A percentile compares a stretch with the other conserved stretches of the same genome.
These are phyloP conservation scores for Lochmaea capreae DNA, from an alignment of 2,888 invertebrate species.

Conservation along the genomic window DNA sequence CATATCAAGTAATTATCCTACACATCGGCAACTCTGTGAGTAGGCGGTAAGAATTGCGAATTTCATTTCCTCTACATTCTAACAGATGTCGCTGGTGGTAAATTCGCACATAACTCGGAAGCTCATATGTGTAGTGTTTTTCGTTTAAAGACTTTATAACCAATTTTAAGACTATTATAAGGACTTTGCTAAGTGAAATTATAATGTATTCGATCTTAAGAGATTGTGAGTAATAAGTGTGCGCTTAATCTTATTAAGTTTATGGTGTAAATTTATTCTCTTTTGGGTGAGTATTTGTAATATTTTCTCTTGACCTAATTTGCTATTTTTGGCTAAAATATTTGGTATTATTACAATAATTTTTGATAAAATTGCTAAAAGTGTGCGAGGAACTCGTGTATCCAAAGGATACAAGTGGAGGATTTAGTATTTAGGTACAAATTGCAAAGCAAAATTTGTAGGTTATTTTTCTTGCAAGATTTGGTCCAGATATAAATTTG, in stretches of 20 bases:
- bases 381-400: conserved; percentile 3
- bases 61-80: conserved; percentile 26
- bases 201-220: not conserved
- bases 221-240: not conserved
- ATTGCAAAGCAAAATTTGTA: conserved; percentile 30
- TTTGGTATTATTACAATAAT: conserved; percentile 41
- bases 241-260: conserved; percentile 10
- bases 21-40: conserved; percentile 13
- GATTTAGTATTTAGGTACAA: conserved; percentile 8
- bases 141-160: conserved; percentile 40
- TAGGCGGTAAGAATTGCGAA: conserved; percentile 41
- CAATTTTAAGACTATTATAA: conserved; percentile 21
- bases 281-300: conserved; percentile 35
- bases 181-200: conserved; percentile 19
- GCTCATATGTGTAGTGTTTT: conserved; percentile 42
- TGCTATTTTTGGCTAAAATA: conserved; percentile 48
- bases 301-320: conserved; percentile 50
- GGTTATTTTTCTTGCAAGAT: conserved; percentile 36
- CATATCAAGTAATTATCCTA: not conserved
- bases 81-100: conserved; percentile 43
- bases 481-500: conserved; percentile 14
- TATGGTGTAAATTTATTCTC: conserved; percentile 21
- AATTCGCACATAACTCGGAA: conserved; percentile 45
- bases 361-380: conserved; percentile 23
- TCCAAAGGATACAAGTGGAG: not conserved